A percentile compares a stretch with the other conserved stretches of the same genome.
These are phyloP conservation scores for Chitala chitala DNA, from an alignment of 2,113 vertebrate genomes.

Conservation along the genomic window DNA sequence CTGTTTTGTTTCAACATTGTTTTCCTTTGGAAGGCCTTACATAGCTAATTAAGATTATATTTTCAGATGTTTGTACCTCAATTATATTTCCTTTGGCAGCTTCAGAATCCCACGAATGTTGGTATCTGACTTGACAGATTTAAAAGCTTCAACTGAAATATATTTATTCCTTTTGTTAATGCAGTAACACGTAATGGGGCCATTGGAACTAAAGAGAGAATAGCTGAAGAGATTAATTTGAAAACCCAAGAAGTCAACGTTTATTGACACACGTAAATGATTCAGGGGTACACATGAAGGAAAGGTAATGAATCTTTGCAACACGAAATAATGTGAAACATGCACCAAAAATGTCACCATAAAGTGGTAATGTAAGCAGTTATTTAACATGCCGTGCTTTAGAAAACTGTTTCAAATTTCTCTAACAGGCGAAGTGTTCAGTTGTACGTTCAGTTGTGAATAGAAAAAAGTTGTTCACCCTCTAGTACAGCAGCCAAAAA, in stretches of 20 bases:
- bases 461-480: background rate
- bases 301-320: background rate
- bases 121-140: slow-evolving; percentile 5
- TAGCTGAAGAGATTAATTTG: background rate
- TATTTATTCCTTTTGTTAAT: slow-evolving; percentile 26
- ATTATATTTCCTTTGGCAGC: slow-evolving; percentile 14
- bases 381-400: background rate
- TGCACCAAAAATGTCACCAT: too few relatives aligned
- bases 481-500: too few relatives aligned
- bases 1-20: slow-evolving; percentile 28
- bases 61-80: slow-evolving; percentile 25
- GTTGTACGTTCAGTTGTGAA: background rate
- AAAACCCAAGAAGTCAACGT: background rate
- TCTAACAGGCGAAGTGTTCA: background rate
- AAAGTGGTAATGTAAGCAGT: too few relatives aligned
- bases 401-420: background rate
- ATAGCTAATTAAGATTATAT: slow-evolving; percentile 27
- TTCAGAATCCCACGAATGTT: background rate
- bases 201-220: background rate
- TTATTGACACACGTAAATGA: background rate
- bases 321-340: too few relatives aligned
- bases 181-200: background rate
- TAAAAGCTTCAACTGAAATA: background rate
- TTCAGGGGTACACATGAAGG: too few relatives aligned
- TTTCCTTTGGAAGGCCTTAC: slow-evolving; percentile 18